Conservation (phyloP, 1,140 invertebrate genomes). For the Pogonomyrmex californicus region DNA sequence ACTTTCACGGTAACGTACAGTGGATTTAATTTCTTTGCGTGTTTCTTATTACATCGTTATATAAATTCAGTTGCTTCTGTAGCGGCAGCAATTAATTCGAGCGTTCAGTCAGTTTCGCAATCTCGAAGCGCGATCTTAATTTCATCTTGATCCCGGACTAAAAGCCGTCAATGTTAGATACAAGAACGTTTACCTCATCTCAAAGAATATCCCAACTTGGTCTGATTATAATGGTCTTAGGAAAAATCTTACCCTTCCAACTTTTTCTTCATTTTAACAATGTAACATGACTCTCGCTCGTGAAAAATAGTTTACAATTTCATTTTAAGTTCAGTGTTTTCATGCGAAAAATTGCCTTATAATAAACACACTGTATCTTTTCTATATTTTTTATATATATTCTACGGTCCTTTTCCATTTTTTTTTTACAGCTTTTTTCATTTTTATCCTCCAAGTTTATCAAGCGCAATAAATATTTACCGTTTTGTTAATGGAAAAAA, state of each 20-base stretch:
- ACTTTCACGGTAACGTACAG: constrained; percentile 25
- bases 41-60: background rate
- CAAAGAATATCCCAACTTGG: background rate
- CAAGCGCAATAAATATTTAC: constrained; percentile 21
- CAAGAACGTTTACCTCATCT: background rate
- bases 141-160: background rate
- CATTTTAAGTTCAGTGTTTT: background rate
- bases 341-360: background rate
- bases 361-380: background rate
- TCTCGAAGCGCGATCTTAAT: constrained; percentile 1
- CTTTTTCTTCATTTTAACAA: background rate
- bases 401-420: background rate
- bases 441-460: background rate
- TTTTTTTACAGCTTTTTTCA: background rate
- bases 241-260: background rate
- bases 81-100: constrained; percentile 8
- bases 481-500: constrained; percentile 1
- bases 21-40: constrained; percentile 50
- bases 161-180: constrained; percentile 18
- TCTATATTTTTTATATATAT: background rate
- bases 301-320: constrained; percentile 4
- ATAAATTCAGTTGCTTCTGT: constrained; percentile 2
- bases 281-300: background rate
- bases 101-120: background rate
- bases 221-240: background rate